Conservation (phyloP, 2,888 invertebrate species). For the Ophion costatus region DNA sequence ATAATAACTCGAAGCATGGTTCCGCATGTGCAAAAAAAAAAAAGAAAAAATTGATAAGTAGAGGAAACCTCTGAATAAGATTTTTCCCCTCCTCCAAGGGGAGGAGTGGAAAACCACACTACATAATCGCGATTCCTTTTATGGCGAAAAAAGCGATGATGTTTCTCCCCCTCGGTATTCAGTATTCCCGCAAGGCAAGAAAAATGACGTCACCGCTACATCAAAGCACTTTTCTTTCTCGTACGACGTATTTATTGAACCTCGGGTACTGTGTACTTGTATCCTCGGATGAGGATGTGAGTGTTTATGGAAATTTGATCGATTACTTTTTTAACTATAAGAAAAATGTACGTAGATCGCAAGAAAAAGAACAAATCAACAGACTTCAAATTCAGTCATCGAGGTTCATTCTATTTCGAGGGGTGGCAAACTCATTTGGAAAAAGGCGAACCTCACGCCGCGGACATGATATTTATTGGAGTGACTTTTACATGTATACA, state of each 20-base stretch:
- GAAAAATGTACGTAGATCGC: too few relatives aligned
- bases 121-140: conserved; percentile 5
- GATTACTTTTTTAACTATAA: too few relatives aligned
- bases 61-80: conserved; percentile 47
- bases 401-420: too few relatives aligned
- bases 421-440: too few relatives aligned
- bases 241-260: background rate
- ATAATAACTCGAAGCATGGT: conserved; percentile 56
- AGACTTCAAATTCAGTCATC: too few relatives aligned
- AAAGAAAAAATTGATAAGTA: background rate
- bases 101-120: too few relatives aligned
- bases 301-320: too few relatives aligned
- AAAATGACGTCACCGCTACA: background rate
- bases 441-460: too few relatives aligned
- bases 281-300: too few relatives aligned
- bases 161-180: background rate
- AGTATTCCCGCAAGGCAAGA: background rate
- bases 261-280: too few relatives aligned
- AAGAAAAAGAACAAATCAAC: too few relatives aligned
- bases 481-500: background rate
- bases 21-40: conserved; percentile 33
- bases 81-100: conserved; percentile 45
- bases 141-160: background rate
- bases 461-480: too few relatives aligned
- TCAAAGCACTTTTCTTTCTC: background rate